These are phyloP conservation scores for Gryllus bimaculatus DNA, from an alignment of 1,140 invertebrate species.

Conservation along the genomic window DNA sequence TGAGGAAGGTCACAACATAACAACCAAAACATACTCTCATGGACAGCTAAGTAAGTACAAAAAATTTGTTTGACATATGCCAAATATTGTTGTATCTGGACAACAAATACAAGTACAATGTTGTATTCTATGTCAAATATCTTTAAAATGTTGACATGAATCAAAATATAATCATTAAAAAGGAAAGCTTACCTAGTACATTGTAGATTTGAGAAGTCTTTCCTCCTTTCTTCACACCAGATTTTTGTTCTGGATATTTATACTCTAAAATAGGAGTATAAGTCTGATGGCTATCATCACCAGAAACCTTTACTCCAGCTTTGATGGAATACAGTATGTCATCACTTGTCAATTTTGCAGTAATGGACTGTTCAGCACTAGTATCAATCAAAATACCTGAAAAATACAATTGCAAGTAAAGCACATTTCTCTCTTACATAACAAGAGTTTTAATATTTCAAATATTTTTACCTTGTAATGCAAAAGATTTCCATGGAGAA, in stretches of 20 bases:
- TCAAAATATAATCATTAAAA: no score
- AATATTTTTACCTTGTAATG: conserved; percentile 35
- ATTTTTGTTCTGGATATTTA: conserved; percentile 28
- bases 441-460: no score
- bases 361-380: conserved; percentile 42
- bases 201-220: conserved; percentile 38
- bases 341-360: conserved; percentile 46
- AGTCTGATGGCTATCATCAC: conserved; percentile 37
- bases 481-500: conserved; percentile 46
- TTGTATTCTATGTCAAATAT: no score
- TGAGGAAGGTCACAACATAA: no score
- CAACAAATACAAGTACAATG: no score
- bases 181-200: conserved; percentile 37
- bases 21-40: no score
- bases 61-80: no score
- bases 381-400: conserved; percentile 38
- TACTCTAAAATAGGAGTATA: conserved; percentile 62
- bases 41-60: no score
- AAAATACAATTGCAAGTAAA: background rate
- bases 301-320: conserved; percentile 48
- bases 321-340: conserved; percentile 47
- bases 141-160: no score
- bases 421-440: no score
- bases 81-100: no score
- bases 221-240: conserved; percentile 23